These are phyloP conservation scores for Amphibalanus amphitrite DNA, from an alignment of 1,140 invertebrate species.

Conservation along the genomic window DNA sequence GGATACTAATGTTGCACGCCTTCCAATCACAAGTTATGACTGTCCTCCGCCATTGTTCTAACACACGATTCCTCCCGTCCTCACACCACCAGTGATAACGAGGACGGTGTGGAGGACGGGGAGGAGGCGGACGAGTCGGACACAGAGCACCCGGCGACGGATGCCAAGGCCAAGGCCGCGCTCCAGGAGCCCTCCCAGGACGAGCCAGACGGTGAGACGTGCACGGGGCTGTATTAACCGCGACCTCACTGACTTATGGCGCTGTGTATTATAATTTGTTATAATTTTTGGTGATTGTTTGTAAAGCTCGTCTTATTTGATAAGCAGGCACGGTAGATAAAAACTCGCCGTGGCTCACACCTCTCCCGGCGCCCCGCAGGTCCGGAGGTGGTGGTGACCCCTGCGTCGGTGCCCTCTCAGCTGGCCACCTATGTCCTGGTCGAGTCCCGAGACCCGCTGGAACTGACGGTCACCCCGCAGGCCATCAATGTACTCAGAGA, in stretches of 20 bases:
- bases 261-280: conserved; percentile 8
- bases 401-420: conserved; percentile 16
- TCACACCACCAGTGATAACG: conserved; percentile 4
- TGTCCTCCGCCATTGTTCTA: no score
- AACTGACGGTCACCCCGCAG: conserved; percentile 47
- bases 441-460: conserved; percentile 44
- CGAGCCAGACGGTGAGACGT: conserved; percentile 9
- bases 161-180: background rate
- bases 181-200: conserved; percentile 2
- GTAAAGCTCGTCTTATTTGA: no score
- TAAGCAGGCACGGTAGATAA: no score
- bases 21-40: no score
- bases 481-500: conserved; percentile 40
- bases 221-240: no score
- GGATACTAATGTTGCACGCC: no score
- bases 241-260: no score
- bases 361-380: background rate
- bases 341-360: background rate
- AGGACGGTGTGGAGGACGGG: background rate
- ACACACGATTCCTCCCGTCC: no score
- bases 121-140: conserved; percentile 7
- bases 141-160: background rate
- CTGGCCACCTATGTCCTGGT: conserved; percentile 46
- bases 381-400: background rate
- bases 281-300: conserved; percentile 3